Conservation (phyloP, 2,888 invertebrate genomes). For the Deroplatys truncata region DNA sequence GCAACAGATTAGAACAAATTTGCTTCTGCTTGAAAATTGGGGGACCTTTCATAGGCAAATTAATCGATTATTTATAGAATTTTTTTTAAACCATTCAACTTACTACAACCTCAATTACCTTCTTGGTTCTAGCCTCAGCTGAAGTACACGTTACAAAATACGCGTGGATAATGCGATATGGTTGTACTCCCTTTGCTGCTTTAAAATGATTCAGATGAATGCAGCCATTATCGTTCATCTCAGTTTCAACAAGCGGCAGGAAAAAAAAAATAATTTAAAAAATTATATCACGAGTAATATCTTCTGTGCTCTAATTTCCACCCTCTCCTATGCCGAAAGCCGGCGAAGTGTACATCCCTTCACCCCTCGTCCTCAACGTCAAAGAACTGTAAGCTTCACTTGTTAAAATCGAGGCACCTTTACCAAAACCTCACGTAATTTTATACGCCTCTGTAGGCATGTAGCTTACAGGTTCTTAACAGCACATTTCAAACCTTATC, state of each 20-base stretch:
- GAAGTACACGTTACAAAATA: conserved; percentile 82
- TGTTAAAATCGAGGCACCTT: background rate
- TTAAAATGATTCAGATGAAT: conserved; percentile 77
- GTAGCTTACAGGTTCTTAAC: background rate
- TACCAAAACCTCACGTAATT: background rate
- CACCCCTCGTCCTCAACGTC: background rate
- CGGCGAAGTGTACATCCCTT: background rate
- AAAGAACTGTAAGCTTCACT: background rate
- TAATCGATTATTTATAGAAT: too few relatives aligned
- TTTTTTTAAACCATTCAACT: background rate
- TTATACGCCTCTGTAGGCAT: background rate
- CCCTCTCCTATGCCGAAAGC: background rate
- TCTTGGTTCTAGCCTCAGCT: conserved; percentile 73
- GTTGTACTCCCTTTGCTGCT: conserved; percentile 67
- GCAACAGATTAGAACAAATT: too few relatives aligned
- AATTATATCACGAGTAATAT: background rate
- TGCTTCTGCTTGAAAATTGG: background rate
- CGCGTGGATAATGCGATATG: conserved; percentile 75
- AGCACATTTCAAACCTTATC: background rate
- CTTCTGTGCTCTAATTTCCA: background rate
- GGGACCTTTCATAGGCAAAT: too few relatives aligned
- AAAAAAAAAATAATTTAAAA: background rate
- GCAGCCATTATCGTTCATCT: conserved; percentile 68
- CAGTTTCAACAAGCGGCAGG: background rate
- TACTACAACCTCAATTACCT: conserved; percentile 52